Evolutionary conservation across 1,140 invertebrate species (phyloP).

Genomic region (Mizuhopecten yessoensis): DNA sequence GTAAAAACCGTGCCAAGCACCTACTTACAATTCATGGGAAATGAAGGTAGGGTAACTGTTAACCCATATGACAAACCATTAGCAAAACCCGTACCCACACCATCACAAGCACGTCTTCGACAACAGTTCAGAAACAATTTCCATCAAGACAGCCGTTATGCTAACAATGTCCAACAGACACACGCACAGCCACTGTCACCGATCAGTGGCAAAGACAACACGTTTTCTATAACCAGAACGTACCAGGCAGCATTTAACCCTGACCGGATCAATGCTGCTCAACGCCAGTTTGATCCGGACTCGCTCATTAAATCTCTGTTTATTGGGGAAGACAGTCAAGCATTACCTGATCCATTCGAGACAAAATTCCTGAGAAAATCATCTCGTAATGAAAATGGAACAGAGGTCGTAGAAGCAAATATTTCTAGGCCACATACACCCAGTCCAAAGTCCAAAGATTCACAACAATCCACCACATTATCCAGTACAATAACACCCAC

Average conservation of each 20-base stretch:
- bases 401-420: neutral
- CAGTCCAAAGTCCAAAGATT: neutral
- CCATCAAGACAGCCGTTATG: too few relatives aligned
- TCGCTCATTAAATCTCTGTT: neutral
- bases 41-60: neutral
- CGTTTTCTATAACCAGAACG: neutral
- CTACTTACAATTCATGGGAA: neutral
- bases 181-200: neutral
- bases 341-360: neutral
- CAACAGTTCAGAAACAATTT: neutral
- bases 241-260: neutral
- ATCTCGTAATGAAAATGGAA: neutral
- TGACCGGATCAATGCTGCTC: neutral
- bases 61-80: neutral
- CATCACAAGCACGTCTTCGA: neutral
- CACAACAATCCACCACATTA: neutral
- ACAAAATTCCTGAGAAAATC: neutral
- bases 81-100: neutral
- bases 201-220: neutral
- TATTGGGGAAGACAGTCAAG: neutral
- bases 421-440: neutral
- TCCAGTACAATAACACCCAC: neutral
- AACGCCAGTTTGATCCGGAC: neutral
- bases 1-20: conserved; percentile 33
- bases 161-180: too few relatives aligned